Percentiles rank a stretch among this genome's conserved stretches.
Evolutionary conservation across 1,140 invertebrate species (phyloP).

Genomic region (Papilio machaon): DNA sequence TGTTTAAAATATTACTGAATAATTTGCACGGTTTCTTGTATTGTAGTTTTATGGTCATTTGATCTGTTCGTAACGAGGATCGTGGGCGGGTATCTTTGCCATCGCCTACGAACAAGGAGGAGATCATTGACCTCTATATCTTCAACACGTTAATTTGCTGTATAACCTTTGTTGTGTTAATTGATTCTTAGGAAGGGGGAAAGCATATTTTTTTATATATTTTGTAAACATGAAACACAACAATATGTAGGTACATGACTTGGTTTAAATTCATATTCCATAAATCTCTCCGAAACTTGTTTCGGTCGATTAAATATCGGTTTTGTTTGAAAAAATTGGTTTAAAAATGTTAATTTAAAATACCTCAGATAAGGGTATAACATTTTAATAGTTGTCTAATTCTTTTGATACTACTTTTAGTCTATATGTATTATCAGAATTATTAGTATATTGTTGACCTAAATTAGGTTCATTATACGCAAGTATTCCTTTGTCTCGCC

Average conservation of each 20-base stretch:
- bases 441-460: not conserved
- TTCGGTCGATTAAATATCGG: too few relatives aligned
- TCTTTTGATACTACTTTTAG: not conserved
- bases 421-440: not conserved
- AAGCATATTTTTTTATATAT: not conserved
- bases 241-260: too few relatives aligned
- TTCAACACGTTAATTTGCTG: not conserved
- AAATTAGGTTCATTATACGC: conserved; percentile 2
- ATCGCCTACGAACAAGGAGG: not conserved
- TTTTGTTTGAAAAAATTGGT: too few relatives aligned
- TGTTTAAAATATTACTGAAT: too few relatives aligned
- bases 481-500: not conserved
- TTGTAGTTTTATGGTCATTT: not conserved
- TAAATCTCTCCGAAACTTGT: too few relatives aligned
- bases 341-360: too few relatives aligned
- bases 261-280: too few relatives aligned
- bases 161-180: not conserved
- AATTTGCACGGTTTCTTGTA: not conserved
- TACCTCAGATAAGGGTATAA: too few relatives aligned
- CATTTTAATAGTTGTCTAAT: not conserved
- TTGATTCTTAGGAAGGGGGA: not conserved
- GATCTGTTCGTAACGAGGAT: not conserved
- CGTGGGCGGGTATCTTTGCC: not conserved
- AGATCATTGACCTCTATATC: not conserved
- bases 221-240: too few relatives aligned